Base-by-base conservation (phyloP, 2,113 vertebrate genomes). In the Eleginops maclovinus region DNA sequence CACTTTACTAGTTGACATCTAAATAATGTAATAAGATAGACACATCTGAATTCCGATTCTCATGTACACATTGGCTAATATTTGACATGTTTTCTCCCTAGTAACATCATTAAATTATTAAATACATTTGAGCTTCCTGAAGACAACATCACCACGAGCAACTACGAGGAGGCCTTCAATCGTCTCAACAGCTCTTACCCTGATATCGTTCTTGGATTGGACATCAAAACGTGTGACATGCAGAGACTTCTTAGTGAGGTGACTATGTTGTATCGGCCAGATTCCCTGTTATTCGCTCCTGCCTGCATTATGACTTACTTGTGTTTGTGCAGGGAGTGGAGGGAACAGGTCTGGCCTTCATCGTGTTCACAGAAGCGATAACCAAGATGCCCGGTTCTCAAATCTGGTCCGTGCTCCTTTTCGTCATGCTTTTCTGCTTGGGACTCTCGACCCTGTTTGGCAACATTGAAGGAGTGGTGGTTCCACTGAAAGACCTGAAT, bases 321-420 rank as follows among this genome's bases (percentile, higher is more conserved):
- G 41, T 14, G 1, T 79, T 64, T 66, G 40, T 41, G 4, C 89
- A 98, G 97, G 97, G 97, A 28, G 96, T 96, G 67, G 96, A 98
- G 90, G 97, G 97, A 92, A 96, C 96, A 0, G 97, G 97, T 59
- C 81, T 98, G 67, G 97, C 97, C 54, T 98, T 98, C 85, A 98
- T 98, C 53, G 95, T 97, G 68, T 98, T 98, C 91, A 98, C 97
- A 0, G 97, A 98, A 81, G 97, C 97, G 67, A 97, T 98, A 76
- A 96, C 95, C 81, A 96, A 95, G 93, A 98, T 98, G 97, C 97
- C 97, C 0, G 65, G 94, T 63, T 95, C 97, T 0, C 96, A 95
- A 0, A 24, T 91, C 21, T 98, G 97, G 97, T 95, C 97, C 4
- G 91, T 98, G 2, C 95, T 98, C 2, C 97, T 98, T 89, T 98